These are phyloP conservation scores for Hyposoter dolosus DNA, from an alignment of 2,888 invertebrate species.

Conservation along the genomic window DNA sequence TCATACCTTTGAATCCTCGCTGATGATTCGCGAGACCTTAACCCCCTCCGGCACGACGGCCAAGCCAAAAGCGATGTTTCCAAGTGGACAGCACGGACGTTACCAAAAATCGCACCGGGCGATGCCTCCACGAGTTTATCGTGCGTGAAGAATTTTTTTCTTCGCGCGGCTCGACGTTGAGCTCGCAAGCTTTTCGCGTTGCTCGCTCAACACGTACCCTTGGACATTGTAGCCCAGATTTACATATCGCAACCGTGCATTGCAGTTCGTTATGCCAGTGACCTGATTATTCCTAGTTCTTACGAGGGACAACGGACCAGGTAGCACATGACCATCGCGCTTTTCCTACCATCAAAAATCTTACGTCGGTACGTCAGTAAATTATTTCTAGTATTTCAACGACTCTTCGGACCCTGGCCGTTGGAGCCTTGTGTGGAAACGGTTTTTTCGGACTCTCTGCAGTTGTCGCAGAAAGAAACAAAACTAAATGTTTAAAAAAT, in stretches of 20 bases:
- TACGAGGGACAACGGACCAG: conserved; percentile 35
- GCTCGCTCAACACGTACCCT: conserved; percentile 44
- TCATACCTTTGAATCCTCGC: conserved; percentile 39
- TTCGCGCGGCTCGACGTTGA: not conserved
- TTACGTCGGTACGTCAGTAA: not conserved
- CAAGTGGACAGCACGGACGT: conserved; percentile 47
- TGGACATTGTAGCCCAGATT: conserved; percentile 43
- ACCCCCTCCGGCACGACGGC: conserved; percentile 38
- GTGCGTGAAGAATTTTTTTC: conserved; percentile 69
- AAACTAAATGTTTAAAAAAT: not conserved
- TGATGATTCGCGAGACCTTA: conserved; percentile 60
- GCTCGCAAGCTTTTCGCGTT: conserved; percentile 31
- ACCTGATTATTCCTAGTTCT: conserved; percentile 71
- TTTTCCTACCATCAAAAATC: conserved; percentile 38
- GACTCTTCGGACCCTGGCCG: conserved; percentile 46
- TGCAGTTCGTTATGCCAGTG: conserved; percentile 43
- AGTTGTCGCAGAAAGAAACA: not conserved
- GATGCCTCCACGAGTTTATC: conserved; percentile 68
- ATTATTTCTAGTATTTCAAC: conserved; percentile 30
- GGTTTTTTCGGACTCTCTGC: conserved; percentile 28
- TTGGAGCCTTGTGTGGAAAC: conserved; percentile 3
- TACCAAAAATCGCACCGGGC: conserved; percentile 18
- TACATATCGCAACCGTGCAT: conserved; percentile 64
- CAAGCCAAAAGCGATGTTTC: conserved; percentile 14
- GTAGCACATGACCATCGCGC: conserved; percentile 61